Conservation (phyloP, 2,797 vertebrate genomes). For the Neopelma chrysocephalum region DNA sequence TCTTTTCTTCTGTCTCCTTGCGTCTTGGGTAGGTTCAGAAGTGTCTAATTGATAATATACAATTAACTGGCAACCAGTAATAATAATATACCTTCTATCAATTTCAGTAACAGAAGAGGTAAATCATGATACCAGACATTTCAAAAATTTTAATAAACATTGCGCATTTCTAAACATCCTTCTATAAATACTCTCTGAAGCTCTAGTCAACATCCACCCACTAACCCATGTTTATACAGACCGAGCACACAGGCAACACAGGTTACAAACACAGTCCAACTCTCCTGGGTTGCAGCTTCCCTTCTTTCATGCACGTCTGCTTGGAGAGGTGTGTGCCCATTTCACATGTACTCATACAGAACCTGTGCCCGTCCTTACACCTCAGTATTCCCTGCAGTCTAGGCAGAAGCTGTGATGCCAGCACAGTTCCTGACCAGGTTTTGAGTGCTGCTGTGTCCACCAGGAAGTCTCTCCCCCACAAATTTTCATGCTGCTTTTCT, state of each 20-base stretch:
- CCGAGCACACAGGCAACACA: accelerated
- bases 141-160: not conserved
- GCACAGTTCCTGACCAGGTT: not conserved
- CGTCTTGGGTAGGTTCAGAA: not conserved
- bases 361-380: not conserved
- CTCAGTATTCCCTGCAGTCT: not conserved
- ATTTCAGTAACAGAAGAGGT: not conserved
- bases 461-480: not conserved
- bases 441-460: not conserved
- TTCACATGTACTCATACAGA: accelerated
- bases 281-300: not conserved
- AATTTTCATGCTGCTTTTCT: not conserved
- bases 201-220: not conserved
- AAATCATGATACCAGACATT: not conserved
- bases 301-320: not conserved
- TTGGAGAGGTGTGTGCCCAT: not conserved
- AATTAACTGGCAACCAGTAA: not conserved
- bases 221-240: not conserved
- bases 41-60: not conserved
- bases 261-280: not conserved
- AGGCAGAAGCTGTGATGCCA: not conserved
- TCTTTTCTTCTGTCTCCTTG: not conserved
- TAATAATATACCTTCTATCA: not conserved
- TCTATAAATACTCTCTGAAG: not conserved
- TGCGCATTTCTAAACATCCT: not conserved